Percentiles rank a stretch among this genome's conserved stretches.
Evolutionary conservation across 2,888 invertebrate genomes (phyloP).

Genomic region (Drosophila fungiperda): DNA sequence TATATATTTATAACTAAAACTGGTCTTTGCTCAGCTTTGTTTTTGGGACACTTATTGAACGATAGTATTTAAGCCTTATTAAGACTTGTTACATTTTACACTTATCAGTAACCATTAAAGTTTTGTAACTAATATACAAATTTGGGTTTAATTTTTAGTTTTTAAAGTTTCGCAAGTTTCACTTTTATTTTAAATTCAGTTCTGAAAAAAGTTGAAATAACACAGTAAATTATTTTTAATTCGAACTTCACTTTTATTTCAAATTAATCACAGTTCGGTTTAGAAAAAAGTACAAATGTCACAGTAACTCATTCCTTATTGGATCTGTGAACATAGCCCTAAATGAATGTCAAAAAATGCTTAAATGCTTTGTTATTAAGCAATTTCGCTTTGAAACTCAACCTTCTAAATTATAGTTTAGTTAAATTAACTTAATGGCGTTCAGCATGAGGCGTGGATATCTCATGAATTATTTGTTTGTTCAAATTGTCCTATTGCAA

Average conservation of each 20-base stretch:
- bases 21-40: constrained; percentile 16
- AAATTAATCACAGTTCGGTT: neutral
- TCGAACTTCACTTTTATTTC: neutral
- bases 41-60: constrained; percentile 29
- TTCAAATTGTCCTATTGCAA: constrained; percentile 21
- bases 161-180: too few species aligned
- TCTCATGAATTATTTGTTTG: constrained; percentile 37
- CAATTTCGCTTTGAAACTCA: neutral
- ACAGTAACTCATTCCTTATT: neutral
- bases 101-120: constrained; percentile 31
- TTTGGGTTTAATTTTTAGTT: neutral
- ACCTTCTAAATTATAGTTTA: neutral
- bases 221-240: neutral
- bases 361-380: constrained; percentile 2
- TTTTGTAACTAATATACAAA: neutral
- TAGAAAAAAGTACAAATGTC: neutral
- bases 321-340: neutral
- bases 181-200: neutral
- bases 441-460: neutral
- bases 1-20: constrained; percentile 8
- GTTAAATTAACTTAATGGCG: neutral
- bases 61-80: constrained; percentile 35
- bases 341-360: neutral
- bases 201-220: neutral
- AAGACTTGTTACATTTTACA: constrained; percentile 51